Conservation (phyloP, 2,113 vertebrate species). For the Sylvia atricapilla region DNA sequence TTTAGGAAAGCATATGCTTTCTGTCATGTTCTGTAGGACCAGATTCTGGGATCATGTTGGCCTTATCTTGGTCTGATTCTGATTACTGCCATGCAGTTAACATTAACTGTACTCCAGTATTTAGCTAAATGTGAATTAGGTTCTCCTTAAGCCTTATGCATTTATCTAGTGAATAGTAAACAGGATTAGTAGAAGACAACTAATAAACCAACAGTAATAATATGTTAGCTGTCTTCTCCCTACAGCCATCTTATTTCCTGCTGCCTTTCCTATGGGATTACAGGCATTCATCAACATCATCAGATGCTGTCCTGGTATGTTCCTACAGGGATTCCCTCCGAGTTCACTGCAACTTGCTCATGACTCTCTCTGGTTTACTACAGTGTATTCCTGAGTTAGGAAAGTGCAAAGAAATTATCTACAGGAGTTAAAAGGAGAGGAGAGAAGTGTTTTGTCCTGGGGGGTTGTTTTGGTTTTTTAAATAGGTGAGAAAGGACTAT, state of each 20-base stretch:
- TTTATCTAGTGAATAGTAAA: neutral
- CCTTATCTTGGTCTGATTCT: neutral
- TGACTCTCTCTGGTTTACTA: neutral
- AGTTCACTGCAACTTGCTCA: neutral
- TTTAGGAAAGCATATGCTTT: neutral
- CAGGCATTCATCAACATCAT: neutral
- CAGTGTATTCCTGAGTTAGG: neutral
- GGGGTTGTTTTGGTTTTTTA: neutral
- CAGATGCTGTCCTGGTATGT: neutral
- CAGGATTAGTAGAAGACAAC: constrained; percentile 11
- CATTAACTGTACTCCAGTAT: neutral
- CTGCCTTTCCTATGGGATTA: constrained; percentile 11
- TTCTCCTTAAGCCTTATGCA: neutral
- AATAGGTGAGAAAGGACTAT: constrained; percentile 53
- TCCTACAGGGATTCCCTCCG: constrained; percentile 1
- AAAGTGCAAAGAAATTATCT: neutral
- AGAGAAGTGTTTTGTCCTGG: neutral
- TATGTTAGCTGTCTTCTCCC: neutral
- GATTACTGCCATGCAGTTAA: neutral
- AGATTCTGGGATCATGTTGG: neutral
- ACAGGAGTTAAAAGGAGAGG: neutral
- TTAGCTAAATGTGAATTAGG: neutral
- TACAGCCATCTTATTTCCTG: constrained; percentile 28
- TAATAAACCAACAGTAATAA: constrained; percentile 31
- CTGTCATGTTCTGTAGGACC: neutral